Base-by-base conservation (phyloP, 2,113 vertebrate genomes). In the Oryzias curvinotus region DNA sequence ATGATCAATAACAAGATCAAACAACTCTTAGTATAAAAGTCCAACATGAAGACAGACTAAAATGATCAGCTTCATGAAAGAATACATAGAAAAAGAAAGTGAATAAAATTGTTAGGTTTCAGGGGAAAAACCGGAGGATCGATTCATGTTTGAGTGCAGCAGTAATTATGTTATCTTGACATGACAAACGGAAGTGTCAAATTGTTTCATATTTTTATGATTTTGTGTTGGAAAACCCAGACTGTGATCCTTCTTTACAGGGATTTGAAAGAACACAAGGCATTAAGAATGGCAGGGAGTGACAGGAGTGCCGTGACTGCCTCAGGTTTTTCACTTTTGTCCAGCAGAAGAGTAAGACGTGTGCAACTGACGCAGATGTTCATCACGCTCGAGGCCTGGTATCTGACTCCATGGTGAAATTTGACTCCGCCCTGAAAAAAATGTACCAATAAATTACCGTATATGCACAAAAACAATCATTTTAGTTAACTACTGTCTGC, bases 401-500 rank as follows among this genome's bases (percentile, higher is more conserved):
- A 53, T 59, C 78, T 59, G 88, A 87, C 19, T 92, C 91, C 82
- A 90, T 59, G 42, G 50, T 74, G 82, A 92, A 91, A 81, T 80
- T 81, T 8, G 91, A 85, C 62, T 90, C 88, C 4, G 3, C 73
- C 43, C 92, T 93, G 83, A 16, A 59, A 81, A 23, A 47, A 71
- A 21, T 73, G 70, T 74, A 57, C 5, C n/a, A 44, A 25, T 1
- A 18, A 59, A 36, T 3, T 15, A 21, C 1, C 2, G 3, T 15
- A 1, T 17, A 12, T 51, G 1, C 53, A 25, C 45, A 67, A 66
- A 2, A 52, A 46, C 7, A 2, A 43, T 17, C 21, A 14, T 6
- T 16, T 23, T 8, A 36, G 7, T 36, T 7, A 7, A 36, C 2
- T 7, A 36, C 8, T 1, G 46, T 70, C 65, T 43, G 51, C 10